Base-by-base conservation (phyloP, 2,797 vertebrate species). In the Spea hammondii region DNA sequence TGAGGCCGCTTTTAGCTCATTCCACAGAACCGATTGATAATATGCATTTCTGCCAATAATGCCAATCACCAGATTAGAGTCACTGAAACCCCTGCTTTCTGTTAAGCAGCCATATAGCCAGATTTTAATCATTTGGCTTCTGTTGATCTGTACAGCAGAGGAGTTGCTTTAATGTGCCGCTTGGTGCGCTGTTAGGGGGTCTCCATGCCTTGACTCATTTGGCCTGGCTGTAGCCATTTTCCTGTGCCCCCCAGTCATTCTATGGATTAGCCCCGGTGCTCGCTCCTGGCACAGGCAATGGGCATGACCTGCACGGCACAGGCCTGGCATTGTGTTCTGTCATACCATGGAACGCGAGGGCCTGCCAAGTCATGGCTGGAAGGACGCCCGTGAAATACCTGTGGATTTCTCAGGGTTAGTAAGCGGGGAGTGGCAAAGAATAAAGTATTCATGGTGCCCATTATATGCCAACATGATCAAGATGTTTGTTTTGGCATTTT, bases 321-420 rank as follows among this genome's bases (percentile, higher is more conserved):
- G 62, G 46, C 51, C 74, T 57, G 53, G 70, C 64, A 77, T 68
- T 81, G 70, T 81, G n/a, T 76, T 76, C 44, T 72, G 13, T 76
- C 68, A 76, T 46, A 51, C 45, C 49, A 8, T 68, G 79, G 79
- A 81, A 81, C 65, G 70, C 45, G 47, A 7, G 4, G 14, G 8
- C 17, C 49, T 81, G 79, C 79, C 79, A 81, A 68, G 64, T 13
- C 46, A 48, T 72, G 79, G 76, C 53, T 70, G 74, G 47, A 57
- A 13, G 11, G 57, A 47, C 49, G 74, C 79, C 74, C 55, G 46
- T 13, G 71, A 54, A 62, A 77, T 62, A 79, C 65, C 45, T 49
- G 14, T 44, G 48, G 12, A 10, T 45, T 48, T 74, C 62, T n/a
- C 14, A 32, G n/a, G n/a, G 9, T 47, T 64, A 60, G 70, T 49